Evolutionary conservation across 2,888 invertebrate species (phyloP).

Genomic region (Tachina fera): DNA sequence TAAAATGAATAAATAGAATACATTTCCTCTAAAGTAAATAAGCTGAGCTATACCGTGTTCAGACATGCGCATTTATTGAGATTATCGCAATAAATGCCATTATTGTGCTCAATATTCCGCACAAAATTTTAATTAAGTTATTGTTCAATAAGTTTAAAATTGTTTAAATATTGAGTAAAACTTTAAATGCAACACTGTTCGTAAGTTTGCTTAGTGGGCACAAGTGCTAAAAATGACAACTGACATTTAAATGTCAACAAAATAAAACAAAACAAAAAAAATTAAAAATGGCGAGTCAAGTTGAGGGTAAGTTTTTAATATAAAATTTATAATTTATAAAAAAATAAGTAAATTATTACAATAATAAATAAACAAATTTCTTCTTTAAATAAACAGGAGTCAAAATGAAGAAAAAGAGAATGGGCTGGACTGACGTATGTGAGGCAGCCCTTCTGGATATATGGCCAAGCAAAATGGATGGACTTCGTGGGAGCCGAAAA

Average conservation of each 20-base stretch:
- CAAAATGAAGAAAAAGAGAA: neutral
- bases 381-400: neutral
- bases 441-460: slow-evolving; percentile 13
- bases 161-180: no score
- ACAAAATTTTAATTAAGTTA: no score
- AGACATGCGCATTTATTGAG: no score
- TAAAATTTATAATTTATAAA: neutral
- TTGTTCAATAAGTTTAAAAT: no score
- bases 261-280: neutral
- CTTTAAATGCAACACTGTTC: no score
- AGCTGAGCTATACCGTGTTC: no score
- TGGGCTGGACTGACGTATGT: slow-evolving; percentile 4
- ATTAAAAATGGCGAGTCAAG: neutral
- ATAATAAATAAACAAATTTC: neutral
- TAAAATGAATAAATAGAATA: no score
- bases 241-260: neutral
- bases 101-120: no score
- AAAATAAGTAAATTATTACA: neutral
- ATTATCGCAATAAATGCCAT: no score
- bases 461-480: slow-evolving; percentile 14
- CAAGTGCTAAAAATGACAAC: no score
- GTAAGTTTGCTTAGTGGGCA: no score
- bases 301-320: slow-evolving; percentile 2
- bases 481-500: slow-evolving; percentile 3
- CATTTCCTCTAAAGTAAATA: no score